Conservation (phyloP, 2,797 vertebrate species). For the Muscicapa striata region DNA sequence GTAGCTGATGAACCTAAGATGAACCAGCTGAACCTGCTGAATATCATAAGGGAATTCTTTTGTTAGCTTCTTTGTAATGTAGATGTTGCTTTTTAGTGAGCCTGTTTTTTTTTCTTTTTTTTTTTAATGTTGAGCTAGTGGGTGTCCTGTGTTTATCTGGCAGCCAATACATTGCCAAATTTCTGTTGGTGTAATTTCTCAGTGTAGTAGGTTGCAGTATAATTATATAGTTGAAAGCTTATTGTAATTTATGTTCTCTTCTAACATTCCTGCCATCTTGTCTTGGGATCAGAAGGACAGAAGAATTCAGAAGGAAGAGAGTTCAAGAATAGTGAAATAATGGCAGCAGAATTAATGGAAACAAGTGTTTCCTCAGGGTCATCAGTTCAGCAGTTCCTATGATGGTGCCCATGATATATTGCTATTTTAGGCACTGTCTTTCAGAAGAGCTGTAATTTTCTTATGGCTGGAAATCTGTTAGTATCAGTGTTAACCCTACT, state of each 20-base stretch:
- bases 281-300: constrained; percentile 29
- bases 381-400: constrained; percentile 39
- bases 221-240: constrained; percentile 33
- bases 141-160: constrained; percentile 50
- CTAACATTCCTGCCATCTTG: constrained; percentile 32
- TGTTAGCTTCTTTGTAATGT: constrained; percentile 49
- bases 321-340: not conserved
- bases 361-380: constrained; percentile 32
- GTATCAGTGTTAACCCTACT: constrained; percentile 39
- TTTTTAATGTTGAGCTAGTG: constrained; percentile 26
- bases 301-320: constrained; percentile 61
- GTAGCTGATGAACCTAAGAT: constrained; percentile 64
- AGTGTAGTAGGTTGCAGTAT: constrained; percentile 51
- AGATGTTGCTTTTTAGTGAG: constrained; percentile 57
- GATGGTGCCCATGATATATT: constrained; percentile 4
- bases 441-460: constrained; percentile 55
- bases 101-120: not conserved
- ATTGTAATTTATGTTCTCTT: constrained; percentile 39
- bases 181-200: constrained; percentile 60
- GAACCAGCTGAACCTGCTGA: constrained; percentile 60
- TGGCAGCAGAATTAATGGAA: constrained; percentile 36
- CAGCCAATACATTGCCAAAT: constrained; percentile 7
- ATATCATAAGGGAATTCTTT: constrained; percentile 52
- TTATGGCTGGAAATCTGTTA: constrained; percentile 45
- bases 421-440: constrained; percentile 46